phyloP scores from a whole-genome alignment of 2,888 invertebrate species.

The Drosophila fungiperda region DNA sequence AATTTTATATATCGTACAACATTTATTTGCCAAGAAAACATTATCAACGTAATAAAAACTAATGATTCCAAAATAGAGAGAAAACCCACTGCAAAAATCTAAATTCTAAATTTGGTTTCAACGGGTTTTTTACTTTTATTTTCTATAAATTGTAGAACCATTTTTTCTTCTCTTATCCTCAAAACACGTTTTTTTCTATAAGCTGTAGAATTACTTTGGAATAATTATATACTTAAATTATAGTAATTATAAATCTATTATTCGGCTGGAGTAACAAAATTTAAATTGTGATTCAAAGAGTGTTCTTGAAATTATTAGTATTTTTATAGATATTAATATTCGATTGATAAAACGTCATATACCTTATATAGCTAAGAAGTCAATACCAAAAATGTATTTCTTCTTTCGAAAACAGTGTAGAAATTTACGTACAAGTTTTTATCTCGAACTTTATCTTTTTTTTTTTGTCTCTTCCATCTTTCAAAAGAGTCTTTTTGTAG shows the following conservation, averaged over 20 bases:
- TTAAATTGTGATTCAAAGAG: background rate
- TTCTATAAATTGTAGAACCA: background rate
- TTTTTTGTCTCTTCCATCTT: background rate
- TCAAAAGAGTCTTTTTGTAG: too few relatives aligned
- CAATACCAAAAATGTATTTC: background rate
- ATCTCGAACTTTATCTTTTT: background rate
- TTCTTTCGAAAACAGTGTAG: background rate
- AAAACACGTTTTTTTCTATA: background rate
- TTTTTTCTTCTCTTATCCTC: background rate
- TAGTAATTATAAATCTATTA: background rate
- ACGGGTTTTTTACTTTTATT: background rate
- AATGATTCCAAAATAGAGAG: background rate
- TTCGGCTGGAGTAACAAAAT: background rate
- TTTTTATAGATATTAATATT: background rate
- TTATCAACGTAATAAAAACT: background rate
- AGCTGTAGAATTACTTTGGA: background rate
- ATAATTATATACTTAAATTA: background rate
- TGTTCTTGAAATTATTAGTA: background rate
- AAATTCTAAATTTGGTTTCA: background rate
- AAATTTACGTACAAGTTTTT: background rate
- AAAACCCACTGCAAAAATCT: background rate
- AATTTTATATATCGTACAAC: background rate
- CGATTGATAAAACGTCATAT: background rate
- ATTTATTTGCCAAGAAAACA: background rate
- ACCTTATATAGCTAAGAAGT: background rate